phyloP scores from a whole-genome alignment of 1,140 invertebrate genomes.

The Aricia agestis region DNA sequence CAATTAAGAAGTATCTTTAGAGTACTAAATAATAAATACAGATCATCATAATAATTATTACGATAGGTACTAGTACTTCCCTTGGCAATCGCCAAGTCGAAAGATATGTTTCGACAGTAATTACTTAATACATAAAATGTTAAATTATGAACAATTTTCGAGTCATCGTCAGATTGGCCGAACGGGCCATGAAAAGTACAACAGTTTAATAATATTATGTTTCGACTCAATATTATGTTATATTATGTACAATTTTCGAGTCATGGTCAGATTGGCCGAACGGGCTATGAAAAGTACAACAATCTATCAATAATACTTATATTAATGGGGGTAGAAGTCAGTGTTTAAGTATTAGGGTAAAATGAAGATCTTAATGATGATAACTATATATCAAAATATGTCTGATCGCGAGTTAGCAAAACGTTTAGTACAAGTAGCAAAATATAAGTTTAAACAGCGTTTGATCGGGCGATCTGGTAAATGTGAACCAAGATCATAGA shows the following conservation, averaged over 20 bases:
- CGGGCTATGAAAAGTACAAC: not conserved
- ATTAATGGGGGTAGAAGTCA: not conserved
- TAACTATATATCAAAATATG: not conserved
- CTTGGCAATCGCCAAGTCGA: conserved; percentile 44
- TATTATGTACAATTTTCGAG: conserved; percentile 30
- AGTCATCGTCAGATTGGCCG: no score
- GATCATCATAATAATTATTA: no score
- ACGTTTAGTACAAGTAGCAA: not conserved
- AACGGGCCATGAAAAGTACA: no score
- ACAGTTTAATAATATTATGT: no score
- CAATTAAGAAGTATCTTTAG: conserved; percentile 33
- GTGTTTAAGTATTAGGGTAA: no score
- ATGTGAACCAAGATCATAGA: no score
- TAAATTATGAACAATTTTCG: no score
- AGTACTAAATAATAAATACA: conserved; percentile 21
- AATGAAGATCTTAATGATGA: not conserved
- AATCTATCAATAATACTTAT: not conserved
- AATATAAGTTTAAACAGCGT: not conserved
- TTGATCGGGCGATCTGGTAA: not conserved
- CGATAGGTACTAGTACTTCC: conserved; percentile 34
- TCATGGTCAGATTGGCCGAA: not conserved
- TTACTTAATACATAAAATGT: no score
- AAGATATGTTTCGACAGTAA: conserved; percentile 23
- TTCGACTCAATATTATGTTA: no score
- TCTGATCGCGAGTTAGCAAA: not conserved